Base-by-base conservation (phyloP, 2,888 invertebrate species). In the Thymelicus lineola region DNA sequence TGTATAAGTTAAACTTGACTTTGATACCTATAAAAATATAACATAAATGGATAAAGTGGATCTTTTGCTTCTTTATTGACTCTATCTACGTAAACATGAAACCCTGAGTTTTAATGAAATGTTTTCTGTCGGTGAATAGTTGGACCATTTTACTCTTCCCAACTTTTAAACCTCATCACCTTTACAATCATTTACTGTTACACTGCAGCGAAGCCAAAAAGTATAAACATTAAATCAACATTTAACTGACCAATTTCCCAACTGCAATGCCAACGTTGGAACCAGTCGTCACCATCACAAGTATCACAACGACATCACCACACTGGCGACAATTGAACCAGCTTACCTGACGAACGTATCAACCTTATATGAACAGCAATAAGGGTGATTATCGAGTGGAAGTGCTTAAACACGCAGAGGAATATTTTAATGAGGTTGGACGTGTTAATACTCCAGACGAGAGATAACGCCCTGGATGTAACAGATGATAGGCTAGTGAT, bases 361-460 rank as follows among this genome's bases (percentile, higher is more conserved):
- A 20, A 7, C 45, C 38, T 48, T 68, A 71, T 68, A 71, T 35
- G 7, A 2, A 1, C 35, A 6, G n/a, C 0, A 10, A 15, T 61
- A 73, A 36, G 53, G 53, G 7, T 35, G 38, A 42, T 57, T 66
- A 70, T 71, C 28, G 69, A 53, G n/a, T 64, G 64, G 4, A 3
- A 0, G 6, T 35, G 17, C 36, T 45, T 53, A 45, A 48, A 62
- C 69, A 72, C 71, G 58, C 76, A 74, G 76, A 59, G 79, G 79
- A 77, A 80, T 83, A 82, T 82, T 86, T 82, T 90, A 89, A 90
- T 88, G 84, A 89, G 87, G 77, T 81, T 83, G 85, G 86, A 87
- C 85, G 87, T 89, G 89, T 90, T 89, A 90, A 90, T 88, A 88
- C 83, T 85, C 83, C 78, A 83, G 85, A 84, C 84, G 86, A 80